Evolutionary conservation across 2,113 vertebrate genomes (phyloP).

Genomic region (Pelodiscus sinensis): DNA sequence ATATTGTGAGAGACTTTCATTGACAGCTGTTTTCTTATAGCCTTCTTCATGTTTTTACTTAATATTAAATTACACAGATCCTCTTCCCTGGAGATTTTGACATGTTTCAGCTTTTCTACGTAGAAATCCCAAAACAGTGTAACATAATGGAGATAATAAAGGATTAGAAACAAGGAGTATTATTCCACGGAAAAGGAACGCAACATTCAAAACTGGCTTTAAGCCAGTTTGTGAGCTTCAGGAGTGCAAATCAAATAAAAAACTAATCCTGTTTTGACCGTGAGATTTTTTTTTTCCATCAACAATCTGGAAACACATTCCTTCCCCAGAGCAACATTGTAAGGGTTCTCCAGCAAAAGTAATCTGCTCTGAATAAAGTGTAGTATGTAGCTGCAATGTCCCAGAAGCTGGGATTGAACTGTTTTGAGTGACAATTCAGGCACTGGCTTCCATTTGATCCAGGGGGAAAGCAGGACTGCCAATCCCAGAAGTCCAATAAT

Average conservation of each 20-base stretch:
- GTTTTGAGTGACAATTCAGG: not conserved
- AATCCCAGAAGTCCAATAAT: not conserved
- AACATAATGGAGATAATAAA: not conserved
- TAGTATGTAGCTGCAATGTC: not conserved
- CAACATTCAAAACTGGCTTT: not conserved
- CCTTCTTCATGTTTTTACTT: not conserved
- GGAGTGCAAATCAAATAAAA: not conserved
- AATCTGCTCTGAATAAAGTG: not conserved
- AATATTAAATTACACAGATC: not conserved
- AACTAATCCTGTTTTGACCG: not conserved
- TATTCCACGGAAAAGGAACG: not conserved
- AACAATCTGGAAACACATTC: not conserved
- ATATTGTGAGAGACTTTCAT: accelerated
- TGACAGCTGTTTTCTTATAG: not conserved
- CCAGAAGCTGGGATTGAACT: not conserved
- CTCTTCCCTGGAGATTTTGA: not conserved
- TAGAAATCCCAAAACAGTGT: conserved; percentile 15
- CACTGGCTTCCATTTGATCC: not conserved
- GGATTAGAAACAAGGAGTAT: not conserved
- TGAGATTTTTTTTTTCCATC: not conserved
- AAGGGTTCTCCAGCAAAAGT: not conserved
- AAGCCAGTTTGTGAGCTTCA: not conserved
- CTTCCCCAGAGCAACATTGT: accelerated
- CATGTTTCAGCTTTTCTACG: not conserved
- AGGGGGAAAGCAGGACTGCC: not conserved